Percentiles rank a stretch among this genome's conserved stretches.
phyloP scores from a whole-genome alignment of 2,797 vertebrate species.

The Ceyx erithaca region DNA sequence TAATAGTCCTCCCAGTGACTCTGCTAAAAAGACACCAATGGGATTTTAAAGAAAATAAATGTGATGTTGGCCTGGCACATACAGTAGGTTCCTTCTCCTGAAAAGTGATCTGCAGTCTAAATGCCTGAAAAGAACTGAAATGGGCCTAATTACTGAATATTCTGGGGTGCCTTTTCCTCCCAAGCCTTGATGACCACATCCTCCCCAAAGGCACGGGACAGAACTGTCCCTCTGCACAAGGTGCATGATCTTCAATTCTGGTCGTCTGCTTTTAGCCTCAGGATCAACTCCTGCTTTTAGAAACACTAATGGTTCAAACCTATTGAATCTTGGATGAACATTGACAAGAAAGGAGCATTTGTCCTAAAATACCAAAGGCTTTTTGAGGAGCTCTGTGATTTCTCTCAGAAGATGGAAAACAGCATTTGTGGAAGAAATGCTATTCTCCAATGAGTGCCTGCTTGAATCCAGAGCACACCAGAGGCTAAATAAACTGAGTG shows the following conservation, averaged over 20 bases:
- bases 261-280: background rate
- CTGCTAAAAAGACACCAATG: background rate
- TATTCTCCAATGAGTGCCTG: conserved; percentile 50
- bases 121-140: background rate
- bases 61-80: background rate
- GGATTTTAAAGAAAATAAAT: background rate
- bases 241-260: background rate
- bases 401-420: conserved; percentile 42
- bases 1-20: background rate
- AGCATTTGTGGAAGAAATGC: conserved; percentile 58
- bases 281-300: conserved; percentile 22
- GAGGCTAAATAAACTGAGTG: conserved; percentile 69
- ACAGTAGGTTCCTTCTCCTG: background rate
- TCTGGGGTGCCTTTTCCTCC: background rate
- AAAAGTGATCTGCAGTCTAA: background rate
- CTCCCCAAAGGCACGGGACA: background rate
- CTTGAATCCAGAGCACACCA: conserved; percentile 67
- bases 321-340: conserved; percentile 1
- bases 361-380: conserved; percentile 40
- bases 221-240: background rate
- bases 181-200: background rate
- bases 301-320: conserved; percentile 7
- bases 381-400: conserved; percentile 46
- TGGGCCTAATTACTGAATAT: background rate
- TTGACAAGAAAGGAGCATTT: conserved; percentile 5